These are phyloP conservation scores for Zaprionus inermis DNA, from an alignment of 1,140 invertebrate genomes.

Conservation along the genomic window DNA sequence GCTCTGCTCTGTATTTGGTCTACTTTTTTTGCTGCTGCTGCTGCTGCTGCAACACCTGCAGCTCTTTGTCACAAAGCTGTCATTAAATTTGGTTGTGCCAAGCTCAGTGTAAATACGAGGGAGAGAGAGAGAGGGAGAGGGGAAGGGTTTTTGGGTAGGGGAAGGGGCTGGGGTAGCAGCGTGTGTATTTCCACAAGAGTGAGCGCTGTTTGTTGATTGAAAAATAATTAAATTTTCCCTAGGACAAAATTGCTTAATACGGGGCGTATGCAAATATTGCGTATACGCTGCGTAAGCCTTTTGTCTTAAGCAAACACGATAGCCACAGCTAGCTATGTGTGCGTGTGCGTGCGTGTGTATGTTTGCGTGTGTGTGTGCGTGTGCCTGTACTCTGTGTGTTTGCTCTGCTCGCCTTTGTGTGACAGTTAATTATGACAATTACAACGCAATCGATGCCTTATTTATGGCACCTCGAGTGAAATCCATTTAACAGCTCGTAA, in stretches of 20 bases:
- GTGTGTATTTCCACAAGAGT: not conserved
- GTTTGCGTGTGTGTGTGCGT: not conserved
- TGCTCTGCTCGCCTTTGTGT: not conserved
- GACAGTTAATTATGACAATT: constrained; percentile 60
- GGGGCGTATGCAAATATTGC: constrained; percentile 38
- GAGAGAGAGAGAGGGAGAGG: not conserved
- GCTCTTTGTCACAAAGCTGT: constrained; percentile 55
- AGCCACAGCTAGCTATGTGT: not conserved
- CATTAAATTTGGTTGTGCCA: constrained; percentile 61
- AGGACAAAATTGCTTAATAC: constrained; percentile 42
- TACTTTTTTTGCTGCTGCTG: not conserved
- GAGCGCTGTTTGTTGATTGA: constrained; percentile 54
- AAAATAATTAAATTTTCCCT: constrained; percentile 61
- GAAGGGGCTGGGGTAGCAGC: too few relatives aligned
- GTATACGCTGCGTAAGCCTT: constrained; percentile 48
- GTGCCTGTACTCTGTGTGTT: not conserved
- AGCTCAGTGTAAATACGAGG: constrained; percentile 48
- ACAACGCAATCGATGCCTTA: constrained; percentile 51
- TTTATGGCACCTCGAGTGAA: constrained; percentile 43
- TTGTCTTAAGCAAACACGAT: constrained; percentile 44
- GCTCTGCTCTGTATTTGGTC: not conserved
- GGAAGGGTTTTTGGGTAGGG: too few relatives aligned
- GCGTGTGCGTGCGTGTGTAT: not conserved
- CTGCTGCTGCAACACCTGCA: constrained; percentile 40
- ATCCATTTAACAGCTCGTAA: constrained; percentile 57